Evolutionary conservation across 2,888 invertebrate species (phyloP).

Genomic region (Heliconius erato): DNA sequence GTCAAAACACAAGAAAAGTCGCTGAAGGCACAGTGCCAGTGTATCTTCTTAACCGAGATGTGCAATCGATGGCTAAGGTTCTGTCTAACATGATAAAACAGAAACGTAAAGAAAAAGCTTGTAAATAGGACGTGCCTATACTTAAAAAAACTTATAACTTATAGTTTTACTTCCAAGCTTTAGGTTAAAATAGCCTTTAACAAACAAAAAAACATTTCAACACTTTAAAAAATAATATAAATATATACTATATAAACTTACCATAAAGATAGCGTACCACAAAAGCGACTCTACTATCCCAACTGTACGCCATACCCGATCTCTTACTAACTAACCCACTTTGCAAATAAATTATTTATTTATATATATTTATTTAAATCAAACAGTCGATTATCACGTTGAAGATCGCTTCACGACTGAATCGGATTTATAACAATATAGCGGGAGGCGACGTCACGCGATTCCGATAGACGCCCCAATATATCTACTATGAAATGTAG

Average conservation of each 20-base stretch:
- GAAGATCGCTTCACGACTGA: constrained; percentile 66
- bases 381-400: constrained; percentile 59
- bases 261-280: constrained; percentile 93
- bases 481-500: constrained; percentile 42
- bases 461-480: constrained; percentile 46
- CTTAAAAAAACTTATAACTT: constrained; percentile 87
- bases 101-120: constrained; percentile 99
- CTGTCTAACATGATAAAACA: constrained; percentile 99
- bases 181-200: too few relatives aligned
- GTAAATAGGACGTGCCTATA: constrained; percentile 99
- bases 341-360: background rate
- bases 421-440: constrained; percentile 52
- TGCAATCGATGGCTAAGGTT: constrained; percentile 96
- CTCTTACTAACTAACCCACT: background rate
- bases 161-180: too few relatives aligned
- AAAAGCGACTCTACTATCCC: constrained; percentile 94
- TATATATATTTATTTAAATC: constrained; percentile 9
- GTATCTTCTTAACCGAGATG: constrained; percentile 98
- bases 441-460: constrained; percentile 37
- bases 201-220: too few relatives aligned
- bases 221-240: background rate
- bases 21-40: constrained; percentile 97
- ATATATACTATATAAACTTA: constrained; percentile 78
- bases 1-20: constrained; percentile 93
- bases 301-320: constrained; percentile 90